These are phyloP conservation scores for Sebastes variabilis DNA, from an alignment of 2,797 vertebrate species.

Conservation along the genomic window DNA sequence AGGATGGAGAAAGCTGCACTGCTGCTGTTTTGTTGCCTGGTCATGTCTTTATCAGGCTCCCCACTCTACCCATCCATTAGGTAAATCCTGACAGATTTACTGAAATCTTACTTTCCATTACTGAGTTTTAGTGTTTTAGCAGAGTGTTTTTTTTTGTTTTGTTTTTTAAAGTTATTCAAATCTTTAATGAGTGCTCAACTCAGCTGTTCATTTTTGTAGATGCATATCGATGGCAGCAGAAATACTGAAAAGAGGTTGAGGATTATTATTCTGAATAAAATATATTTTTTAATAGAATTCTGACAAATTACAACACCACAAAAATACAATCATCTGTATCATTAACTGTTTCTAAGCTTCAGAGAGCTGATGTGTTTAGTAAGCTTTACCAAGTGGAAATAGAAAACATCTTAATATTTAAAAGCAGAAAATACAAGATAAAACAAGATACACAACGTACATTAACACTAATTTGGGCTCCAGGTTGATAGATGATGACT, in stretches of 20 bases:
- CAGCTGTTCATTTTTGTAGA: background rate
- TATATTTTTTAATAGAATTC: background rate
- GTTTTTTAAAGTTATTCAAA: slow-evolving; percentile 12
- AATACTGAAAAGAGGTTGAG: background rate
- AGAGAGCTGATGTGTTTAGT: background rate
- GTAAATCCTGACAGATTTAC: slow-evolving; percentile 75
- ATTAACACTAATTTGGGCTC: background rate
- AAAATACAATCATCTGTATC: background rate
- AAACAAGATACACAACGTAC: background rate
- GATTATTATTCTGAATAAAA: background rate
- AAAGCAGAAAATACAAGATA: background rate
- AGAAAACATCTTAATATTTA: background rate
- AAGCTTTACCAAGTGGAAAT: background rate
- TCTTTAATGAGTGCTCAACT: background rate
- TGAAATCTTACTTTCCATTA: background rate
- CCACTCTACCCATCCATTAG: slow-evolving; percentile 86
- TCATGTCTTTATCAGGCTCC: slow-evolving; percentile 82
- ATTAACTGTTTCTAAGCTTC: background rate
- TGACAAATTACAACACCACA: background rate
- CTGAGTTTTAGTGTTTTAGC: background rate
- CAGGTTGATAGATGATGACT: background rate
- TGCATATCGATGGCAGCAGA: background rate
- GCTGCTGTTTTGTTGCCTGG: slow-evolving; percentile 87
- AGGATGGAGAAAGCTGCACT: slow-evolving; percentile 87
- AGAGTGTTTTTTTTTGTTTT: background rate